A percentile compares a stretch with the other conserved stretches of the same genome.
Evolutionary conservation across 37 sponge, comb jelly and placozoan species (phyloP).

Genomic region (Theonella swinhoei): DNA sequence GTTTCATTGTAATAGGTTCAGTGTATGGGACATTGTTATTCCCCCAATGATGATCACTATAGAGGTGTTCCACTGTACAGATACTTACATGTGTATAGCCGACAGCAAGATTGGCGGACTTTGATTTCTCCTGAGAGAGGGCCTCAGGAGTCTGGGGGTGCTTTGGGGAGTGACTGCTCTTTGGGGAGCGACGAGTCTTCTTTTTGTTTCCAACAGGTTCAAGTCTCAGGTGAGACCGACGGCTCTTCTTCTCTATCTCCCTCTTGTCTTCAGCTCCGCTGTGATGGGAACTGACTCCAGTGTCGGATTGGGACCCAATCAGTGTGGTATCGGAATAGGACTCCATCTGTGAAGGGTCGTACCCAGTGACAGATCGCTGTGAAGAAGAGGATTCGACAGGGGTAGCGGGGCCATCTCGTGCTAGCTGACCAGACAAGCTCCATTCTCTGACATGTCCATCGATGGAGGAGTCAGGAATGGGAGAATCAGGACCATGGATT

Average conservation of each 20-base stretch:
- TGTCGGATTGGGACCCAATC: conserved; percentile 15
- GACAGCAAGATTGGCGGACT: neutral
- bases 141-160: neutral
- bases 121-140: neutral
- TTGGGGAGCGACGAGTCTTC: neutral
- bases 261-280: too few species aligned
- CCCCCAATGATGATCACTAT: too few species aligned
- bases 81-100: neutral
- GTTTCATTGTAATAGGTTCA: too few species aligned
- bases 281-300: too few species aligned
- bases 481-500: neutral
- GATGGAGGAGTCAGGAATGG: neutral
- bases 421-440: neutral
- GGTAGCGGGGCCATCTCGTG: neutral
- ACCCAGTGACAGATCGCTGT: neutral
- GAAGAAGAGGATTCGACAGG: neutral
- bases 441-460: too few species aligned
- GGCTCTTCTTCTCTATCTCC: too few species aligned
- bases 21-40: too few species aligned
- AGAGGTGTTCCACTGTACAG: too few species aligned
- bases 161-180: neutral
- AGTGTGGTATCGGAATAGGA: conserved; percentile 28
- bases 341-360: neutral
- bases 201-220: neutral
- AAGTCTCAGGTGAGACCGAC: too few species aligned